Conservation (phyloP, 2,888 invertebrate genomes). For the Thelaira solivaga region DNA sequence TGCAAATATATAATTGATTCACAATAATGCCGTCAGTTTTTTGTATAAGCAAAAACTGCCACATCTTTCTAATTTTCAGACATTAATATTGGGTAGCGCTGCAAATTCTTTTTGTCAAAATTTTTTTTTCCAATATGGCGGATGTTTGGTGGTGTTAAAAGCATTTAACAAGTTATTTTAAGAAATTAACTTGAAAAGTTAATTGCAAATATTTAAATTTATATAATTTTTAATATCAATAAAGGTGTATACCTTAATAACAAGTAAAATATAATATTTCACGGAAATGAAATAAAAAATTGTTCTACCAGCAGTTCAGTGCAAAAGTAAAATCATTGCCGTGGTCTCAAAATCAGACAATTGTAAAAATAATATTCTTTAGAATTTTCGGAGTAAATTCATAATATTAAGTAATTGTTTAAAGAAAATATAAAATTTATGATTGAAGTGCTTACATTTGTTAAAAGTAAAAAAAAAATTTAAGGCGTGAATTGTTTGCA, state of each 20-base stretch:
- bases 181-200: conserved; percentile 18
- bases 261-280: neutral
- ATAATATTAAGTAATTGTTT: neutral
- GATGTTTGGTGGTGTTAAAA: conserved; percentile 58
- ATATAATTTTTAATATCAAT: neutral
- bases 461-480: conserved; percentile 30
- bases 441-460: neutral
- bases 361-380: conserved; percentile 16
- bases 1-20: conserved; percentile 15
- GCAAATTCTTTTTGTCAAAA: conserved; percentile 49
- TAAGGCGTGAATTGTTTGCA: conserved; percentile 62
- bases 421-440: neutral
- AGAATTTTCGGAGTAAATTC: neutral
- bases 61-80: neutral
- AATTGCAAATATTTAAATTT: conserved; percentile 19
- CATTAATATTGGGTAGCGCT: conserved; percentile 10
- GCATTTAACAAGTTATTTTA: conserved; percentile 55
- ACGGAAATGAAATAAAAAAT: neutral
- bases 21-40: conserved; percentile 16
- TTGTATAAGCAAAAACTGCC: neutral
- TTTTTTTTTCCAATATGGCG: conserved; percentile 61
- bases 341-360: conserved; percentile 52
- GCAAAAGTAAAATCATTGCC: conserved; percentile 49
- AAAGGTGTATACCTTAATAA: neutral
- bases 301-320: conserved; percentile 24